phyloP scores from a whole-genome alignment of 2,888 invertebrate species.

The Andrena camellia region DNA sequence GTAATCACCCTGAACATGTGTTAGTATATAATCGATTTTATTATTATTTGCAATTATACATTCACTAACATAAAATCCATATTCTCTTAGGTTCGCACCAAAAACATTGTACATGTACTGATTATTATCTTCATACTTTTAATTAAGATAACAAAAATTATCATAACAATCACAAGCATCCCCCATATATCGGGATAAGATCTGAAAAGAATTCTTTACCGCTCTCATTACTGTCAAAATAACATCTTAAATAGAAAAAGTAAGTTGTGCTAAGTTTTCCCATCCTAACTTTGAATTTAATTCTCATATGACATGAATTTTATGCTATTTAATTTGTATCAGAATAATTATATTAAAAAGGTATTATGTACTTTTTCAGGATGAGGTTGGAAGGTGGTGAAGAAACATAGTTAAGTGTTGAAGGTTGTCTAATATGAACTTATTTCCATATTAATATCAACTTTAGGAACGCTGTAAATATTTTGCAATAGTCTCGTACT shows the following conservation, averaged over 20 bases:
- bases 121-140: conserved; percentile 18
- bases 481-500: conserved; percentile 14
- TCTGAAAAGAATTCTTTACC: neutral
- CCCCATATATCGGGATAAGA: conserved; percentile 34
- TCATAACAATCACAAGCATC: conserved; percentile 21
- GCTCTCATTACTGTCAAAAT: neutral
- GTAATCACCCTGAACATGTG: conserved; percentile 98
- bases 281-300: neutral
- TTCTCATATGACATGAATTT: neutral
- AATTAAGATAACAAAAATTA: conserved; percentile 1
- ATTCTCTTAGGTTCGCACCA: conserved; percentile 71
- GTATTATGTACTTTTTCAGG: conserved; percentile 56
- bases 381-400: conserved; percentile 73
- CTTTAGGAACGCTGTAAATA: conserved; percentile 41
- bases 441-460: conserved; percentile 21
- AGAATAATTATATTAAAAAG: conserved; percentile 7
- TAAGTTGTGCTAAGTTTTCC: conserved; percentile 16
- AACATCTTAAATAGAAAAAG: conserved; percentile 16
- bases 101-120: conserved; percentile 75
- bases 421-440: conserved; percentile 11
- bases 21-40: conserved; percentile 86
- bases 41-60: neutral
- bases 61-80: neutral
- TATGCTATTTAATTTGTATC: neutral
- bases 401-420: conserved; percentile 34